phyloP scores from a whole-genome alignment of 2,797 vertebrate species.

The Paramormyrops hopkinsi region DNA sequence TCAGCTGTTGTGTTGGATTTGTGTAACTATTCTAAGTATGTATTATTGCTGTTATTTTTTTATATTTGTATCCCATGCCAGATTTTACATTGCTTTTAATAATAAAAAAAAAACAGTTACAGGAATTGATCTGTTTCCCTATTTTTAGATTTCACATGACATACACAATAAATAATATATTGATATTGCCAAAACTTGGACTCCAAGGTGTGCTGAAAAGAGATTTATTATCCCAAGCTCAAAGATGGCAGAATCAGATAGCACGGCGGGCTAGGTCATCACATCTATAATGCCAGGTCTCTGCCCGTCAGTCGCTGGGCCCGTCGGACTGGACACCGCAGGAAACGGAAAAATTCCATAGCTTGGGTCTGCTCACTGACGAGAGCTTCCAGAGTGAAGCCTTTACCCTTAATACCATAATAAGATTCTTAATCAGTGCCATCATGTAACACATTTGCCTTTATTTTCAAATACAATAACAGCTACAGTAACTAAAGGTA shows the following conservation, averaged over 20 bases:
- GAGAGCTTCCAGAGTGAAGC: neutral
- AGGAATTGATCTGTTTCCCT: neutral
- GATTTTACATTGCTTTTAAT: neutral
- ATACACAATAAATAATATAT: neutral
- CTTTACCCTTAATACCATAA: neutral
- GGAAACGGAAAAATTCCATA: neutral
- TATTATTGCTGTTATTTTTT: neutral
- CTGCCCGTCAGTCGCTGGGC: neutral
- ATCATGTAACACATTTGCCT: neutral
- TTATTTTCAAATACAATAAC: neutral
- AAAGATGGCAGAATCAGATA: neutral
- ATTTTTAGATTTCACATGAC: neutral
- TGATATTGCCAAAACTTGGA: neutral
- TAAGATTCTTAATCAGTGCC: neutral
- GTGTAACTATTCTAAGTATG: neutral
- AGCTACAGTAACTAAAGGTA: neutral
- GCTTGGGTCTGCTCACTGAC: neutral
- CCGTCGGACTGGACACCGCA: neutral
- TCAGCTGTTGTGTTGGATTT: neutral
- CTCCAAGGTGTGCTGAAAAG: neutral
- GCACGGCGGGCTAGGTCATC: neutral
- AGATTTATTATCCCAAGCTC: neutral
- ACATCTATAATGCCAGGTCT: neutral
- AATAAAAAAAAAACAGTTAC: neutral
- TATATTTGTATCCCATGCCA: neutral